Base-by-base conservation (phyloP, 2,797 vertebrate species). In the Epinephelus awoara region DNA sequence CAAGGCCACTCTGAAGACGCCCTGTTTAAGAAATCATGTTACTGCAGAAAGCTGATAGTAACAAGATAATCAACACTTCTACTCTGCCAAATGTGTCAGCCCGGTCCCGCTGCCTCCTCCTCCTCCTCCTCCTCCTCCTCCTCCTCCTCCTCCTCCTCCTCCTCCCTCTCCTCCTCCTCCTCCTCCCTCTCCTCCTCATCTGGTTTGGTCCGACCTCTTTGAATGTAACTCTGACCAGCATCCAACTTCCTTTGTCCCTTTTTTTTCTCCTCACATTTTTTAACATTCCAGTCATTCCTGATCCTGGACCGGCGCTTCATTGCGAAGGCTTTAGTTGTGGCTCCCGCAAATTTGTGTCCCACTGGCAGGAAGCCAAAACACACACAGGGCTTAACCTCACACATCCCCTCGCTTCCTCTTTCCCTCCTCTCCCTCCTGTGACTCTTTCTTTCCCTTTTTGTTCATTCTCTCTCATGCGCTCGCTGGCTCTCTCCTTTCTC, bases 271-370 rank as follows among this genome's bases (percentile, higher is more conserved):
- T 64, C 67, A 4, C 10, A 3, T 67, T 80, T 81, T 79, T 61
- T 42, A 49, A 71, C 85, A 88, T 93, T 93, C 85, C 90, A 70
- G 29, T 82, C 88, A 76, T 91, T 92, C 89, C 71, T 86, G 72
- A 82, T 77, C 52, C 17, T 3, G 2, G 15, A 15, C 38, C 27
- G 4, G 40, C 42, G 25, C 83, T 71, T 80, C 84, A 34, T 40
- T 25, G 21, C 46, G 13, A 59, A 72, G 54, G 59, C 67, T 89
- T 85, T 52, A 58, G 54, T 82, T 77, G 71, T 73, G 72, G 71
- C 67, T 78, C 71, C 73, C 2, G 15, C 6, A 62, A 25, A 66
- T 64, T 27, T 72, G 52, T 27, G 54, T 65, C 12, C n/a, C n/a
- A 6, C 44, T 75, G 85, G 66, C 67, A 1, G 27, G 42, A 75